Conservation (phyloP, 2,113 vertebrate genomes). For the Echinops telfairi region DNA sequence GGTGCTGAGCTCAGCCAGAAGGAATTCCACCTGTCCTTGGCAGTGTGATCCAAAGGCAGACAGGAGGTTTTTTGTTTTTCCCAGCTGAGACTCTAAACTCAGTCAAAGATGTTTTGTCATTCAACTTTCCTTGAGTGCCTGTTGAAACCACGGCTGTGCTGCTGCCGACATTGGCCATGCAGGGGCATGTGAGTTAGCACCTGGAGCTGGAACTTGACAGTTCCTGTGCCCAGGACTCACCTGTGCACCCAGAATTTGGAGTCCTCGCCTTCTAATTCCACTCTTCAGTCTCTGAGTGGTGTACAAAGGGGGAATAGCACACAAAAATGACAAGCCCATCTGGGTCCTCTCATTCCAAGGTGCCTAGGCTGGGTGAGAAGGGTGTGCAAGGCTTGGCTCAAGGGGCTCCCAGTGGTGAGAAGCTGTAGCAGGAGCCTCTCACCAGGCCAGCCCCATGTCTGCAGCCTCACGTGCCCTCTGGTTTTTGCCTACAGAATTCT, state of each 20-base stretch:
- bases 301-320: background rate
- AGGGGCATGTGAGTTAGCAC: slow-evolving; percentile 30
- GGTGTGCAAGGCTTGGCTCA: background rate
- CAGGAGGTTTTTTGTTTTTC: slow-evolving; percentile 1
- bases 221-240: background rate
- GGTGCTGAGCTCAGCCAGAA: slow-evolving; percentile 72
- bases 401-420: background rate
- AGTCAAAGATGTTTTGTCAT: slow-evolving; percentile 23
- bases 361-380: background rate
- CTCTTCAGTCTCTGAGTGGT: background rate
- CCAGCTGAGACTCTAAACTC: slow-evolving; percentile 35
- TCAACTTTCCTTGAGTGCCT: slow-evolving; percentile 37
- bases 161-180: slow-evolving; percentile 3
- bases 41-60: background rate
- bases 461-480: slow-evolving; percentile 6
- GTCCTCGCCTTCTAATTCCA: background rate
- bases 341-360: background rate
- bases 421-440: background rate
- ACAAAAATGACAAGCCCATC: background rate
- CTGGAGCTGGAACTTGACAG: slow-evolving; percentile 27
- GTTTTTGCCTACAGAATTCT: slow-evolving; percentile 90
- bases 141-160: background rate
- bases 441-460: background rate
- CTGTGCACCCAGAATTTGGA: background rate
- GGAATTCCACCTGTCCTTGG: slow-evolving; percentile 75